phyloP scores from a whole-genome alignment of 2,113 vertebrate species.

The Ammodytes marinus region DNA sequence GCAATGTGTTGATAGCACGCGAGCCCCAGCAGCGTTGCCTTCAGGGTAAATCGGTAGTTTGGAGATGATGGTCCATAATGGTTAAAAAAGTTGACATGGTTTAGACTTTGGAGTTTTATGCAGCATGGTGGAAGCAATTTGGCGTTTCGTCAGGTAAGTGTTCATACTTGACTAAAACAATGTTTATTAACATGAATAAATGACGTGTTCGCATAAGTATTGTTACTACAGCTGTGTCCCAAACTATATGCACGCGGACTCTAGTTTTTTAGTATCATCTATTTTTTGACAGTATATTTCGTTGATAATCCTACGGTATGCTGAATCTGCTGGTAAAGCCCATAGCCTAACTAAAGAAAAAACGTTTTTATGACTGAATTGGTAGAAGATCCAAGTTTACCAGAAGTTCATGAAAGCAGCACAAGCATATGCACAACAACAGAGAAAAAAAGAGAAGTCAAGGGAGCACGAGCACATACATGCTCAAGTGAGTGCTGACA shows the following conservation, averaged over 20 bases:
- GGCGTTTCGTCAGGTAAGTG: fast-evolving
- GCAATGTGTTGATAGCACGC: conserved; percentile 51
- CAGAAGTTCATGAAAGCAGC: conserved; percentile 5
- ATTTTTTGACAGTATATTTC: fast-evolving
- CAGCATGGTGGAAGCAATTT: background rate
- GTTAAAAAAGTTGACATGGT: background rate
- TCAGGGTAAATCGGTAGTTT: background rate
- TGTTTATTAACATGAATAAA: background rate
- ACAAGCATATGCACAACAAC: conserved; percentile 18
- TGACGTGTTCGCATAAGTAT: too few relatives aligned
- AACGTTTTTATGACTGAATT: fast-evolving
- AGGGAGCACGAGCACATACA: background rate
- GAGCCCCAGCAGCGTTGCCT: conserved; percentile 31
- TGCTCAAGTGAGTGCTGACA: conserved; percentile 43
- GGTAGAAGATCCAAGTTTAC: fast-evolving
- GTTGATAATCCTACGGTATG: fast-evolving
- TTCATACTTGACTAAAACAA: background rate
- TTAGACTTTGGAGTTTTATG: background rate
- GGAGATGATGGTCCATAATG: fast-evolving
- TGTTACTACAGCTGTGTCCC: background rate
- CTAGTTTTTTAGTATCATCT: background rate
- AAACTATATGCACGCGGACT: background rate
- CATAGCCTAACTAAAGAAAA: background rate
- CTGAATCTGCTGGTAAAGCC: background rate
- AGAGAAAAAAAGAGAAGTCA: conserved; percentile 11